phyloP scores from a whole-genome alignment of 2,888 invertebrate species.

The Melinaea menophilus region DNA sequence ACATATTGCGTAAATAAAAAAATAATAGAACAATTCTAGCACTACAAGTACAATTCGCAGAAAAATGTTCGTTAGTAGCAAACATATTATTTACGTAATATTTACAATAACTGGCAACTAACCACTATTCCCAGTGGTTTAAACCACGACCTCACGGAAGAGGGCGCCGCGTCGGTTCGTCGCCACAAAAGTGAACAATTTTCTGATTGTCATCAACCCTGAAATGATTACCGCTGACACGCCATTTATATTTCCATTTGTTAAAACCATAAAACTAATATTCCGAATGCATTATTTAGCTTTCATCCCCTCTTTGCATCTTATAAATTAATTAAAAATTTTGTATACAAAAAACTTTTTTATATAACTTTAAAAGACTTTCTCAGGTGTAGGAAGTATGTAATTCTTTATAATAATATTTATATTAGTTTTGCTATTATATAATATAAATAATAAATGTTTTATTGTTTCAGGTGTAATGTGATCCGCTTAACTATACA shows the following conservation, averaged over 20 bases:
- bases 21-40: too few relatives aligned
- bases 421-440: background rate
- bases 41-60: background rate
- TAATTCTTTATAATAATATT: too few relatives aligned
- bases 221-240: slow-evolving; percentile 69
- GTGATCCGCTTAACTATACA: slow-evolving; percentile 42
- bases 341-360: background rate
- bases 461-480: slow-evolving; percentile 54
- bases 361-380: background rate
- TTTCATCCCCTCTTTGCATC: background rate
- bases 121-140: slow-evolving; percentile 37
- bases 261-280: slow-evolving; percentile 25
- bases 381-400: too few relatives aligned
- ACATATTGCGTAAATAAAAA: too few relatives aligned
- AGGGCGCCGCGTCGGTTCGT: slow-evolving; percentile 50
- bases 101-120: slow-evolving; percentile 8
- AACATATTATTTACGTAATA: slow-evolving; percentile 1
- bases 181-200: slow-evolving; percentile 70
- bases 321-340: too few relatives aligned
- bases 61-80: background rate
- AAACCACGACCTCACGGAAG: slow-evolving; percentile 47
- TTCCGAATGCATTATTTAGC: slow-evolving; percentile 11
- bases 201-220: slow-evolving; percentile 69
- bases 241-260: slow-evolving; percentile 73
- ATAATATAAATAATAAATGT: slow-evolving; percentile 8